Evolutionary conservation across 1,140 invertebrate genomes (phyloP), one percentile per base, ranked within the genome.

Genomic region (Zaprionus africanus): DNA sequence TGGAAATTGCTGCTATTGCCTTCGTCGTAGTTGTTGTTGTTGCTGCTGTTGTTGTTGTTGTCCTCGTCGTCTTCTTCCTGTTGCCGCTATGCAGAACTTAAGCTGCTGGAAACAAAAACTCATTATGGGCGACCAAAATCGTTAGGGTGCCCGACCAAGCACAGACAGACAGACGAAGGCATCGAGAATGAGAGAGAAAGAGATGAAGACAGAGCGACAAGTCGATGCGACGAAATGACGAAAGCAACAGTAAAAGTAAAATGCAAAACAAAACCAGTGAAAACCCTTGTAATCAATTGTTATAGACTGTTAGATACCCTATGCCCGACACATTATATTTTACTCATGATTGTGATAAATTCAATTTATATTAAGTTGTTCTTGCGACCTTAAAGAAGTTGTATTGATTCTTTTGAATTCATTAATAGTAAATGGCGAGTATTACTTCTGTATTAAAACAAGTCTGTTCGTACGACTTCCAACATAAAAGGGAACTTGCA

Each of bases 41-140:
- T 43, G 54, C 64, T 69, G n/a, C n/a, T n/a, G n/a, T 15, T 81
- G 59, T 67, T 67, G 36, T 19, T 43, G 61, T 65, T 59, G 54
- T 34, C 64, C 56, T 49, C 43, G 28, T 54, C 41, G 43, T 61
- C 66, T 53, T 51, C 57, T n/a, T 70, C n/a, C 60, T 63, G 67
- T 62, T 38, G 62, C 65, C 15, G 63, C 69, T 73, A 63, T 79
- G 72, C 68, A 54, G 63, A 88, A 71, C 84, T 88, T 88, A 88
- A 88, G 84, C 84, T 90, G 84, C 71, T 81, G 85, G 85, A 90
- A 88, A 88, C 78, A 90, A 88, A 88, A 90, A 90, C 85, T 84
- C 84, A 90, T 88, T 88, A 88, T 79, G 84, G 78, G 70, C 81
- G 62, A 81, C 84, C 84, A 84, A 88, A 88, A 88, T 81, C 84